Base-by-base conservation (phyloP, 2,888 invertebrate genomes). In the Netelia fuscicornis region DNA sequence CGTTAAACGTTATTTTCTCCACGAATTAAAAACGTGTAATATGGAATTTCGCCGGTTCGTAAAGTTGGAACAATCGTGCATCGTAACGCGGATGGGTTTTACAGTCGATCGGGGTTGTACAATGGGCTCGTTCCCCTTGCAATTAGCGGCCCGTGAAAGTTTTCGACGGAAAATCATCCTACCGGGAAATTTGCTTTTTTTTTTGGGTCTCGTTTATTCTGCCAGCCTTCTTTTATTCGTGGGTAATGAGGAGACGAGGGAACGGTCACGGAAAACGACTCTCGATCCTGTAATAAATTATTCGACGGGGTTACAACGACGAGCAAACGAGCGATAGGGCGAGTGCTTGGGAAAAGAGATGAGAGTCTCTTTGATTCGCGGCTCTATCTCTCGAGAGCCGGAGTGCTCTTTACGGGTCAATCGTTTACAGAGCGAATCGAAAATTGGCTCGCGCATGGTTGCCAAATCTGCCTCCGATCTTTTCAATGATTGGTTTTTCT, bases 381-480 rank as follows among this genome's bases (percentile, higher is more conserved):
- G 52, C 74, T 65, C 30, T 56, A 54, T 71, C 79, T 79, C 37
- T 30, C 48, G 70, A 25, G 70, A 65, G 37, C 65, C 9, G 54
- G 58, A 30, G 58, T 3, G 56, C 64, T 72, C 74, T 79, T 75
- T 54, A 75, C 75, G 81, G 81, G 78, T 81, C 81, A 81, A 25
- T 71, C 62, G 78, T 71, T 81, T 75, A 75, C 81, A 75, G 79
- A 85, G 81, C 64, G 65, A 65, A 79, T 56, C 75, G 74, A 70
- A 85, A 85, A 85, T 85, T 85, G 81, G 84, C 75, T 67, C 58
- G 58, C 17, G 23, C 64, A n/a, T n/a, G 65, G 25, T 42, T 67
- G 70, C 75, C 84, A 71, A 85, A 81, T 85, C 65, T 56, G 8
- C 37, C 23, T 30, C 20, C 52, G 52, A 81, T 78, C 64, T 68